Percentiles rank a stretch among this genome's conserved stretches.
These are phyloP conservation scores for Gambusia affinis DNA, from an alignment of 2,113 vertebrate genomes.

Conservation along the genomic window DNA sequence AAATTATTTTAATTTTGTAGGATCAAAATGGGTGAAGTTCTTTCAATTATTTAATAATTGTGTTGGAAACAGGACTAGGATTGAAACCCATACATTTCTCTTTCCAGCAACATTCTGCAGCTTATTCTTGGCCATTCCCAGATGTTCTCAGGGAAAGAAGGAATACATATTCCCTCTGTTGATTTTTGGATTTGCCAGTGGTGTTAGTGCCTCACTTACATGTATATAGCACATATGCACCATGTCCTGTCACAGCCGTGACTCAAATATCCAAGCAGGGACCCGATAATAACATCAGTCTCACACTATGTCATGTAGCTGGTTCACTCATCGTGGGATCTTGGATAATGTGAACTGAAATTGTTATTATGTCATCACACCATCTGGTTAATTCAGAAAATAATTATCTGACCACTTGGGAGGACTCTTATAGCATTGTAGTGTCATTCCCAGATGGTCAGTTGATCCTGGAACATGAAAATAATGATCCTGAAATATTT, in stretches of 20 bases:
- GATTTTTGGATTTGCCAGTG: neutral
- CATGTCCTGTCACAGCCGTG: neutral
- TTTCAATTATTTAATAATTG: neutral
- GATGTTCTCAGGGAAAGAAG: no score
- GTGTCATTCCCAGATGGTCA: neutral
- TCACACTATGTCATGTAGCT: neutral
- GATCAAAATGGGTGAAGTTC: conserved; percentile 40
- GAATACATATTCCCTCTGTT: no score
- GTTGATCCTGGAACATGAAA: neutral
- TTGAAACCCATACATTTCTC: neutral
- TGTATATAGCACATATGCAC: neutral
- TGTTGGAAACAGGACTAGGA: neutral
- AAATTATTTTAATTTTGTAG: conserved; percentile 31
- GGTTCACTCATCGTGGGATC: neutral
- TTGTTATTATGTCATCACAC: neutral
- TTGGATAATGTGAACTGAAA: neutral
- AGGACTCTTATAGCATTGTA: neutral
- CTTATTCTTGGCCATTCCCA: no score
- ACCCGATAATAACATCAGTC: neutral
- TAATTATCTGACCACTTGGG: neutral
- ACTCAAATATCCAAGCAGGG: neutral
- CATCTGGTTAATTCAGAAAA: neutral
- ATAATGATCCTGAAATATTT: neutral
- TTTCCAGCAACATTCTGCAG: neutral
- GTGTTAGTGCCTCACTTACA: neutral